Percentiles rank a stretch among this genome's conserved stretches.
These are phyloP conservation scores for Epinephelus lanceolatus DNA, from an alignment of 2,113 vertebrate species.

Conservation along the genomic window DNA sequence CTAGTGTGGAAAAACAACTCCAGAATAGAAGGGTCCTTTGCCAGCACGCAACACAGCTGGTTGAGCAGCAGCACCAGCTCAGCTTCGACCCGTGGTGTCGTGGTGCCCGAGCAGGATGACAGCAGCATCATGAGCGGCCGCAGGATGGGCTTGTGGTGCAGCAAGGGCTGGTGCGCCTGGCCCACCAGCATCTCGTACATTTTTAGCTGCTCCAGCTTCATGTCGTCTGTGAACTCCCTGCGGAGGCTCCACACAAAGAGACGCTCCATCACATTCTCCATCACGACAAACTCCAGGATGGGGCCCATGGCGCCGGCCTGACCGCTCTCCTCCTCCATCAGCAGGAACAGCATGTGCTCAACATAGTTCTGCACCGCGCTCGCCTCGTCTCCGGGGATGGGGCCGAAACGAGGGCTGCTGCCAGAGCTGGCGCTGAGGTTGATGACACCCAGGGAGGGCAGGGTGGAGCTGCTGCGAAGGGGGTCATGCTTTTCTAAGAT, in stretches of 20 bases:
- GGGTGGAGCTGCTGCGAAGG: slow-evolving; percentile 75
- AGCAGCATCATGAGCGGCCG: slow-evolving; percentile 97
- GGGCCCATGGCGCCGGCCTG: slow-evolving; percentile 95
- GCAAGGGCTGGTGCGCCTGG: slow-evolving; percentile 93
- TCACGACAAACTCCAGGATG: slow-evolving; percentile 97
- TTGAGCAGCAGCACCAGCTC: slow-evolving; percentile 93
- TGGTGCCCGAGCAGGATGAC: slow-evolving; percentile 89
- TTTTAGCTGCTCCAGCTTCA: slow-evolving; percentile 96
- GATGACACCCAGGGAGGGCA: slow-evolving; percentile 57
- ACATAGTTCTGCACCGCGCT: slow-evolving; percentile 98
- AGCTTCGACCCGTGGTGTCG: slow-evolving; percentile 85
- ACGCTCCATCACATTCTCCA: slow-evolving; percentile 98
- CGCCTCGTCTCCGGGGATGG: slow-evolving; percentile 92
- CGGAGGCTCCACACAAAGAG: slow-evolving; percentile 98
- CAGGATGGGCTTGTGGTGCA: slow-evolving; percentile 96
- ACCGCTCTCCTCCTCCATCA: slow-evolving; percentile 93
- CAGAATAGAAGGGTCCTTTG: slow-evolving; percentile 94
- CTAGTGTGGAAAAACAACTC: slow-evolving; percentile 98
- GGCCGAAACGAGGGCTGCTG: slow-evolving; percentile 80
- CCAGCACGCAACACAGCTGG: slow-evolving; percentile 95
- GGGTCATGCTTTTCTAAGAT: slow-evolving; percentile 97
- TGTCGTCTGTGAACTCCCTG: slow-evolving; percentile 94
- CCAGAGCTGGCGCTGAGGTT: slow-evolving; percentile 52
- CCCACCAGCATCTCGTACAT: slow-evolving; percentile 97
- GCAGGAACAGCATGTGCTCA: slow-evolving; percentile 96